Conservation (phyloP, 1,140 invertebrate genomes). For the Frieseomelitta varia region DNA sequence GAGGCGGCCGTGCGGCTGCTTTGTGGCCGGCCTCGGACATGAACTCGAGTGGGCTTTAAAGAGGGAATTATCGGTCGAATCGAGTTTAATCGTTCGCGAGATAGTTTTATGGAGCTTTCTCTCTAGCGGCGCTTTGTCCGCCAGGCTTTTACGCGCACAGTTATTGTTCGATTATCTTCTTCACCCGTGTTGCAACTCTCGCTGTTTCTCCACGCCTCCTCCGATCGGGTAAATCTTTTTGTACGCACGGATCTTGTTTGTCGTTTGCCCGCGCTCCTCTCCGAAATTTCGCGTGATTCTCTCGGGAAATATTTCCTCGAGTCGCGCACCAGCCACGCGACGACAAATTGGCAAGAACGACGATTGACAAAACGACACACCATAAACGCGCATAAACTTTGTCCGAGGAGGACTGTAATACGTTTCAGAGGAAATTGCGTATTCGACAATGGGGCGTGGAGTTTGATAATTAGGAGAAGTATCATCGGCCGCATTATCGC, state of each 20-base stretch:
- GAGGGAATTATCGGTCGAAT: constrained; percentile 41
- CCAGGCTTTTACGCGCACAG: not conserved
- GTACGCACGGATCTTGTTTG: not conserved
- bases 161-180: constrained; percentile 38
- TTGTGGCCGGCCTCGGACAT: constrained; percentile 8
- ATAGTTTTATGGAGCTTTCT: constrained; percentile 30
- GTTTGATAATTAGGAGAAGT: constrained; percentile 61
- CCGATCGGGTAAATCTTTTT: not conserved
- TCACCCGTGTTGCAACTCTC: not conserved
- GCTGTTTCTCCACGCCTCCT: too few species aligned
- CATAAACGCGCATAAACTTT: not conserved
- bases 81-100: constrained; percentile 20
- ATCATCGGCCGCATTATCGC: constrained; percentile 32
- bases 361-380: not conserved
- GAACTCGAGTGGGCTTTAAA: constrained; percentile 1
- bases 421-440: constrained; percentile 7
- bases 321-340: not conserved
- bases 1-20: constrained; percentile 22
- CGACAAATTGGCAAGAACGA: not conserved
- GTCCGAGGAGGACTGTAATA: not conserved
- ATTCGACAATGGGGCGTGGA: constrained; percentile 36
- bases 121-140: constrained; percentile 8
- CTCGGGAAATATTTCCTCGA: not conserved
- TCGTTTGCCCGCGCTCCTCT: too few species aligned
- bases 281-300: not conserved